A percentile compares a stretch with the other conserved stretches of the same genome.
phyloP scores from a whole-genome alignment of 2,797 vertebrate species.

The Gallinago nigripennis region DNA sequence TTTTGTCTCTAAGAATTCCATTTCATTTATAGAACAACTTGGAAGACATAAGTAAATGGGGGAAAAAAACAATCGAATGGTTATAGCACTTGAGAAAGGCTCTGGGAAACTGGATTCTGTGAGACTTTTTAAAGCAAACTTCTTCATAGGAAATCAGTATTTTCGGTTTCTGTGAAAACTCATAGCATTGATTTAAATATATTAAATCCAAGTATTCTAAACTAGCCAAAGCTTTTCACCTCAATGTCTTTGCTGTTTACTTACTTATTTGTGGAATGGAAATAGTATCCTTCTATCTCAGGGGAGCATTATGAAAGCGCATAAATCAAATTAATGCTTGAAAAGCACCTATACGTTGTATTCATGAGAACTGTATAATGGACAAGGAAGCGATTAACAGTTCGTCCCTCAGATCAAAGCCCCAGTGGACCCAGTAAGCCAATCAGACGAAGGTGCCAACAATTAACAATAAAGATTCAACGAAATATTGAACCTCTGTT shows the following conservation, averaged over 20 bases:
- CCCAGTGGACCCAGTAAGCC: neutral
- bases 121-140: neutral
- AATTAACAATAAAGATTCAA: constrained; percentile 35
- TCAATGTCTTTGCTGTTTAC: neutral
- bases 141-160: neutral
- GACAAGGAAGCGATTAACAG: neutral
- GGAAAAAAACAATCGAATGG: neutral
- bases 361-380: neutral
- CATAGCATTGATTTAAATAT: neutral
- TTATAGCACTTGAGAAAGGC: neutral
- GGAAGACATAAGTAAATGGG: neutral
- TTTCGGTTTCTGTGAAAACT: neutral
- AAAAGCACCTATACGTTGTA: neutral
- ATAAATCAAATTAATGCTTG: neutral
- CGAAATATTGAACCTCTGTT: constrained; percentile 33
- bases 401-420: neutral
- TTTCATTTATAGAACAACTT: neutral
- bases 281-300: neutral
- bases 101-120: neutral
- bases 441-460: neutral
- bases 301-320: neutral
- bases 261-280: neutral
- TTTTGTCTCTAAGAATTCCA: neutral
- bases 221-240: neutral
- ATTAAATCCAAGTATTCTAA: neutral